phyloP scores from a whole-genome alignment of 2,113 vertebrate genomes.

The Urocynchramus pylzowi region DNA sequence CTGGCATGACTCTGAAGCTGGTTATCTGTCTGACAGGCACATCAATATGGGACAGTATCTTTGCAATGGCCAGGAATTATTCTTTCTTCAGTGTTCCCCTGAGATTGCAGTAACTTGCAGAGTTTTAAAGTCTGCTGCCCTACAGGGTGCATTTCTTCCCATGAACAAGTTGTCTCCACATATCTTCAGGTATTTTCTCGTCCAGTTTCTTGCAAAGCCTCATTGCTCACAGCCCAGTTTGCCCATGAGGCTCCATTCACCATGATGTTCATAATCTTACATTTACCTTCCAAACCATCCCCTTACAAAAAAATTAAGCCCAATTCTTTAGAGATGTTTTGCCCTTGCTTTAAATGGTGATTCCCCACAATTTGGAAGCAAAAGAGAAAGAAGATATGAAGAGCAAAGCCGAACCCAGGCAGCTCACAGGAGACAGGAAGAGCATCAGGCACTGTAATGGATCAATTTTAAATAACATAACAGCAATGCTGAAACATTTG shows the following conservation, averaged over 20 bases:
- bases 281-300: background rate
- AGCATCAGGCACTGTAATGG: background rate
- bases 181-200: background rate
- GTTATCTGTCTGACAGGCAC: background rate
- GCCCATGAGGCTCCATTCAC: background rate
- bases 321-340: background rate
- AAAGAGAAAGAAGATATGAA: background rate
- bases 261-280: background rate
- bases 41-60: background rate
- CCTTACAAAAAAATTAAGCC: background rate
- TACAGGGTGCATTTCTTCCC: background rate
- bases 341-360: background rate
- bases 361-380: background rate
- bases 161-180: background rate
- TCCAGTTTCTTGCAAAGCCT: background rate
- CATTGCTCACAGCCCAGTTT: background rate
- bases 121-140: background rate
- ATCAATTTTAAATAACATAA: background rate
- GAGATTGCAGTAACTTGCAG: background rate
- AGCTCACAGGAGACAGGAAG: background rate
- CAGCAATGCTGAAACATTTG: background rate
- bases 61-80: background rate
- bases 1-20: background rate
- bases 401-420: background rate
- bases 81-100: background rate